Evolutionary conservation across 53 echinoderm and acorn worm genomes (phyloP), one percentile per base, ranked within the genome.

Genomic region (Crossaster papposus): DNA sequence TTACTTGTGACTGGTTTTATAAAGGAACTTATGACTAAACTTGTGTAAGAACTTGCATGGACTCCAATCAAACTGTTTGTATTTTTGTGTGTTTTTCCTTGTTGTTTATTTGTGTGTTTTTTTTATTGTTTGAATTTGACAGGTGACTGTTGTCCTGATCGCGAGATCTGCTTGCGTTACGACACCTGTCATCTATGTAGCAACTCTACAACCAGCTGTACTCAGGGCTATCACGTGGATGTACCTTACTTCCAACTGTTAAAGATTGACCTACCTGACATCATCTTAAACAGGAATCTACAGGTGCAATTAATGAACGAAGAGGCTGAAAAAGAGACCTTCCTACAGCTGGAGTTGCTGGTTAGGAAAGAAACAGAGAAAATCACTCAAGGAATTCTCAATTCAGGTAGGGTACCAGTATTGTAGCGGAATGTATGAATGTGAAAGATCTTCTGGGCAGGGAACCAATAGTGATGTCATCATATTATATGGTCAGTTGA

Each of bases 61-160:
- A n/a, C n/a, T n/a, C n/a, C n/a, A n/a, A n/a, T n/a, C n/a, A n/a
- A n/a, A n/a, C n/a, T n/a, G n/a, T n/a, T n/a, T n/a, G n/a, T n/a
- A n/a, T n/a, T n/a, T n/a, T n/a, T n/a, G n/a, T n/a, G n/a, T n/a
- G n/a, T n/a, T n/a, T n/a, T n/a, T n/a, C n/a, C n/a, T n/a, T n/a
- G n/a, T n/a, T n/a, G n/a, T n/a, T n/a, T n/a, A n/a, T n/a, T n/a
- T n/a, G n/a, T n/a, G n/a, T n/a, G n/a, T n/a, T n/a, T n/a, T n/a
- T n/a, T n/a, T n/a, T n/a, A n/a, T n/a, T n/a, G n/a, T n/a, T n/a
- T n/a, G n/a, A n/a, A n/a, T n/a, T n/a, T 32, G n/a, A 36, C 83
- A 93, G 93, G 94, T 30, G 81, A 92, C 30, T 94, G 94, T 64
- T 94, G 94, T 73, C 83, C 90, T 0, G 65, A 80, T 31, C 81